phyloP scores from a whole-genome alignment of 2,113 vertebrate genomes.

The Candoia aspera region DNA sequence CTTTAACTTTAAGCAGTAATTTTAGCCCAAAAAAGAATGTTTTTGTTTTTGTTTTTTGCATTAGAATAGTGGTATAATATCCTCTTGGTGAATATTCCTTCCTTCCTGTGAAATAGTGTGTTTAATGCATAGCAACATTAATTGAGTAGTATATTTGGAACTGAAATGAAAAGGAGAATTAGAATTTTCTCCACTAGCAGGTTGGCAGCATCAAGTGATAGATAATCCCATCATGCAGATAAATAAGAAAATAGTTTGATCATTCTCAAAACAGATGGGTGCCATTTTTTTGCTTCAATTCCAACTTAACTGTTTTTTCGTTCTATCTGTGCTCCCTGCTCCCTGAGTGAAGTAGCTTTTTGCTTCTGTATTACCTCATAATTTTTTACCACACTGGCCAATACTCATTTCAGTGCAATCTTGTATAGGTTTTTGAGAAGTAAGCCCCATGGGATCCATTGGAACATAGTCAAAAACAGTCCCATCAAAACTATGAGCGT shows the following conservation, averaged over 20 bases:
- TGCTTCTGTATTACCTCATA: too few relatives aligned
- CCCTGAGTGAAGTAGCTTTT: too few relatives aligned
- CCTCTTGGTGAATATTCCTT: not conserved
- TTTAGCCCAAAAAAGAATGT: not conserved
- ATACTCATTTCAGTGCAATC: too few relatives aligned
- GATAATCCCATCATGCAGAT: not conserved
- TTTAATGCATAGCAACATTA: not conserved
- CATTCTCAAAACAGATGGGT: not conserved
- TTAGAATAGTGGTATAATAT: not conserved
- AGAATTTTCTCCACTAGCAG: not conserved
- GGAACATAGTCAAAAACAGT: too few relatives aligned
- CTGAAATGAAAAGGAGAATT: not conserved
- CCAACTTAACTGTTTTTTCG: not conserved
- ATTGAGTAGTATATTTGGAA: not conserved
- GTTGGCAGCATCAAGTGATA: not conserved
- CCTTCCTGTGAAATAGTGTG: not conserved
- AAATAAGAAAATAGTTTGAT: not conserved
- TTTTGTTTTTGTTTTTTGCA: not conserved
- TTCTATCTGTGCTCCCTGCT: too few relatives aligned
- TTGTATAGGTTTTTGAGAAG: too few relatives aligned
- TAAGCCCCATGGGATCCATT: too few relatives aligned
- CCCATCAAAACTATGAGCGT: too few relatives aligned
- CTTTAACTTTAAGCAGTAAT: too few relatives aligned
- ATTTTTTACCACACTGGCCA: too few relatives aligned
- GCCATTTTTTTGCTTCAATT: not conserved